A percentile compares a stretch with the other conserved stretches of the same genome.
These are phyloP conservation scores for Nibea albiflora DNA, from an alignment of 2,113 vertebrate species.

Conservation along the genomic window DNA sequence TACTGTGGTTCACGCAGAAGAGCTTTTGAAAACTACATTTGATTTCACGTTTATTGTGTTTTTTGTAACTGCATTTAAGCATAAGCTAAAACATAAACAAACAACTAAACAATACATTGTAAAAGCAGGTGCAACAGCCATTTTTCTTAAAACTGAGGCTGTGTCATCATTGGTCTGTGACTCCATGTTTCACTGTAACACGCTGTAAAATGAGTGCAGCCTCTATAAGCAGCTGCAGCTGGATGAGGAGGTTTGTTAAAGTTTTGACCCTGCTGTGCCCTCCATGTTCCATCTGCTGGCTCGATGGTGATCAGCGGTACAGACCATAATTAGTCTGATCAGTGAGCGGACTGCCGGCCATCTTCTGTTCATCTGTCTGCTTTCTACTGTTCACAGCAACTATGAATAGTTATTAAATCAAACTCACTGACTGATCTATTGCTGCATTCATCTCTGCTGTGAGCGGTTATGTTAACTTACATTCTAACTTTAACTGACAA, in stretches of 20 bases:
- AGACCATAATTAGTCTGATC: conserved; percentile 50
- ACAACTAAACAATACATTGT: not conserved
- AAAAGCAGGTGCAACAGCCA: not conserved
- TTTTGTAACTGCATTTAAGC: not conserved
- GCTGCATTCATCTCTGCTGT: too few relatives aligned
- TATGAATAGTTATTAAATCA: not conserved
- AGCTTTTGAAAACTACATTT: not conserved
- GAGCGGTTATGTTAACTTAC: too few relatives aligned
- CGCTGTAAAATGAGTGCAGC: too few relatives aligned
- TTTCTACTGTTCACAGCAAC: not conserved
- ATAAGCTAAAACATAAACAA: not conserved
- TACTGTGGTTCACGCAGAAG: not conserved
- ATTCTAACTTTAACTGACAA: too few relatives aligned
- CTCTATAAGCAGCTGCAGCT: too few relatives aligned
- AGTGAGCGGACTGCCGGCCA: conserved; percentile 13
- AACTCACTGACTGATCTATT: too few relatives aligned
- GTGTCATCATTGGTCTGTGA: not conserved
- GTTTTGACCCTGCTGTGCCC: too few relatives aligned
- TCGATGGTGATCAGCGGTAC: not conserved
- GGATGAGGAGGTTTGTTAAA: too few relatives aligned
- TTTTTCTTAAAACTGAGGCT: not conserved
- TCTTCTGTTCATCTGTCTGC: conserved; percentile 5
- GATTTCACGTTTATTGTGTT: too few relatives aligned
- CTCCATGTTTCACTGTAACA: too few relatives aligned
- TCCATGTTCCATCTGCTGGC: too few relatives aligned